phyloP scores from a whole-genome alignment of 2,113 vertebrate genomes.

The Synodontis membranacea region DNA sequence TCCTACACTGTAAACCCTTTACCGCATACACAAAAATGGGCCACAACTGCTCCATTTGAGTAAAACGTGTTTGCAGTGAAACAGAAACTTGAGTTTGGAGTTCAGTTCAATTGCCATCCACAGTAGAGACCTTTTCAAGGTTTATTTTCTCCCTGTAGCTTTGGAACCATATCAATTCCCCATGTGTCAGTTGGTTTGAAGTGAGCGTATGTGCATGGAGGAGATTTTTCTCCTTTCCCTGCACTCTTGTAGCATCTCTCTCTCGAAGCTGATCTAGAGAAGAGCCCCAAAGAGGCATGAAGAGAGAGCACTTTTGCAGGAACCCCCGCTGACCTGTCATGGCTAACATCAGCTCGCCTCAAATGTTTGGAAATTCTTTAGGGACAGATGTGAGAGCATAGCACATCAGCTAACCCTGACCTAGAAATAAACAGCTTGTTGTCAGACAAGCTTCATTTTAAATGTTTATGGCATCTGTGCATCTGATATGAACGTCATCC shows the following conservation, averaged over 20 bases:
- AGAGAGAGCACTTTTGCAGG: neutral
- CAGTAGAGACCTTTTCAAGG: neutral
- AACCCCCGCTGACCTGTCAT: conserved; percentile 20
- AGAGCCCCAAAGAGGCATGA: neutral
- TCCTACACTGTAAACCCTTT: neutral
- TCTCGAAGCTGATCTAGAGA: neutral
- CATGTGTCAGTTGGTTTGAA: conserved; percentile 19
- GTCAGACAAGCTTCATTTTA: neutral
- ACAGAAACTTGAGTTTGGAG: neutral
- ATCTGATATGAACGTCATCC: neutral
- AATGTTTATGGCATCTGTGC: neutral
- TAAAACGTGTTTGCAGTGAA: neutral
- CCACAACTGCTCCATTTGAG: neutral
- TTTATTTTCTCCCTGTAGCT: neutral
- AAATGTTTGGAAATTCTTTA: conserved; percentile 19
- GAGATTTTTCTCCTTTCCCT: neutral
- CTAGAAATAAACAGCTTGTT: conserved; percentile 30
- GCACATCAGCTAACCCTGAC: conserved; percentile 17
- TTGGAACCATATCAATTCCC: neutral
- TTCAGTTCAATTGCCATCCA: neutral
- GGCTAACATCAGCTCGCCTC: conserved; percentile 15
- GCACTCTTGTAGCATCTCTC: neutral
- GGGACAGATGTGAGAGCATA: conserved; percentile 35
- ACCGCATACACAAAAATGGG: neutral
- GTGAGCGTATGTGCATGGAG: neutral